Base-by-base conservation (phyloP, 1,140 invertebrate genomes). In the Neomicropteryx cornuta region DNA sequence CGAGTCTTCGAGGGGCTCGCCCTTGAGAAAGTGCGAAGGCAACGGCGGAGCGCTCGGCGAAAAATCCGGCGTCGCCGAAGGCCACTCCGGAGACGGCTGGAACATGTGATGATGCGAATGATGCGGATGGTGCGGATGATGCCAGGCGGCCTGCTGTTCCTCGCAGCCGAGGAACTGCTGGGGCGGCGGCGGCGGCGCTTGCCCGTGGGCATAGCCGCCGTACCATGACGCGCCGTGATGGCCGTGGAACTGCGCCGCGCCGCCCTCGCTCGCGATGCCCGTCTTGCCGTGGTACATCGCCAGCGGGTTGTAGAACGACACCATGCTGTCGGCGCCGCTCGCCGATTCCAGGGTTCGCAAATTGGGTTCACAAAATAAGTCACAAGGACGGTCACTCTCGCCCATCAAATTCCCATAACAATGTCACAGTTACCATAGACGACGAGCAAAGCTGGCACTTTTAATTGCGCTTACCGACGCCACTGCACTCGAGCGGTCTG, bases 241-340 rank as follows among this genome's bases (percentile, higher is more conserved):
- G 19, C 63, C 60, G 42, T 66, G 66, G 63, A 63, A 68, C 33
- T 63, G 60, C 27, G 57, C 52, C 36, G 47, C 46, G 21, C 60
- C 41, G 22, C 43, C 57, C 53, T 65, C 65, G 40, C 63, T 60
- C 14, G 33, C 47, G 10, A 49, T 48, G 41, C 62, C 62, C 51
- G 66, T 60, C 52, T 72, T 71, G 53, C 69, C 67, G 51, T 68
- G 64, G 55, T 72, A 73, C 68, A 73, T 72, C 47, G 66, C 64
- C 51, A 71, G 58, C 48, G 68, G 62, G 41, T 70, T 70, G 37
- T 72, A 69, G 61, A 72, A 73, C 38, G 70, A 73, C 58, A 75
- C 71, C 72, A 75, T 75, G 50, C 55, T 60, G 36, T 30, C 18
- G 14, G 4, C 36, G 8, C 18, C 13, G 17, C 30, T n/a, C n/a